A percentile compares a stretch with the other conserved stretches of the same genome.
phyloP scores from a whole-genome alignment of 2,888 invertebrate genomes.

The Drosophila nigricruria region DNA sequence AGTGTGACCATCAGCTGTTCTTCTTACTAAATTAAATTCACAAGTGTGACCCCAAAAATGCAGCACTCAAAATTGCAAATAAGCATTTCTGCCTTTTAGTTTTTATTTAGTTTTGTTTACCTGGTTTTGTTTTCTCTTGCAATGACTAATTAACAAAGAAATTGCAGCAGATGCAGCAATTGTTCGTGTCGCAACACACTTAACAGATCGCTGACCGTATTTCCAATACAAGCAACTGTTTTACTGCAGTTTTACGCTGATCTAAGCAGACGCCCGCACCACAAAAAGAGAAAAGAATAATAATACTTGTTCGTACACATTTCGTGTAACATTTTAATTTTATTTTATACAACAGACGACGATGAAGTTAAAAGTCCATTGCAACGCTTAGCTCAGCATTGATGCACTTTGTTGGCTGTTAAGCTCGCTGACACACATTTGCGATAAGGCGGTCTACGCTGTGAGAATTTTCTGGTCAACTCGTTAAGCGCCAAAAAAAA shows the following conservation, averaged over 20 bases:
- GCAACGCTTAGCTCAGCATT: conserved; percentile 51
- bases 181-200: conserved; percentile 35
- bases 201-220: conserved; percentile 49
- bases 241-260: conserved; percentile 31
- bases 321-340: conserved; percentile 24
- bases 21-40: not conserved
- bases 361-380: conserved; percentile 35
- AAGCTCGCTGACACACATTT: conserved; percentile 46
- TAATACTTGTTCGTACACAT: conserved; percentile 13
- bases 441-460: conserved; percentile 42
- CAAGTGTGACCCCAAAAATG: conserved; percentile 1
- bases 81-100: conserved; percentile 9
- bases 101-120: not conserved
- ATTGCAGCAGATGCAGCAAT: conserved; percentile 43
- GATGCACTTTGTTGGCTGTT: conserved; percentile 22
- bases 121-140: conserved; percentile 11
- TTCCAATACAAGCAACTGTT: not conserved
- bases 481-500: not conserved
- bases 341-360: conserved; percentile 13
- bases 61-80: conserved; percentile 13
- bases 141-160: conserved; percentile 44
- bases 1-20: conserved; percentile 29
- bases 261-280: conserved; percentile 35
- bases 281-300: not conserved
- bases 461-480: conserved; percentile 32